These are phyloP conservation scores for Percopsis omiscomaycus DNA, from an alignment of 2,797 vertebrate genomes.

Conservation along the genomic window DNA sequence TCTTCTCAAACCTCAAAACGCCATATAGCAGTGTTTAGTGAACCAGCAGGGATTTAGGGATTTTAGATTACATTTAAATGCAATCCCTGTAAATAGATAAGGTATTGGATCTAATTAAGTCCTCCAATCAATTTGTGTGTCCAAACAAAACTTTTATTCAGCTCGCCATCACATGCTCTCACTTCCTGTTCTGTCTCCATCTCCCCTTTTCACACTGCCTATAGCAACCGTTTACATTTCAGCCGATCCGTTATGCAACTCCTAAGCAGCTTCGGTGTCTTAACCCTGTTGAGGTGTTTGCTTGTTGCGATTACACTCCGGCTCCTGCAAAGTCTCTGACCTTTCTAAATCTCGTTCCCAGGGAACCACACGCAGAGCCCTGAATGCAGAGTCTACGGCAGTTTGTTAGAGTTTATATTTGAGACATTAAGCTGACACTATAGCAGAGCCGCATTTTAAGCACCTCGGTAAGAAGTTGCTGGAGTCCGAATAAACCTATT, in stretches of 20 bases:
- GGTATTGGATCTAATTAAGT: slow-evolving; percentile 45
- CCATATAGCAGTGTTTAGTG: slow-evolving; percentile 3
- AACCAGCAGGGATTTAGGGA: slow-evolving; percentile 11
- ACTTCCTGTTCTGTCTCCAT: slow-evolving; percentile 38
- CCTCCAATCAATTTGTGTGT: slow-evolving; percentile 44
- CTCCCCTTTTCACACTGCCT: slow-evolving; percentile 9
- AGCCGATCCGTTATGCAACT: background rate
- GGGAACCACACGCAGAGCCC: slow-evolving; percentile 38
- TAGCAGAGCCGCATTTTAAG: slow-evolving; percentile 24
- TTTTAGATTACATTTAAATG: slow-evolving; percentile 23
- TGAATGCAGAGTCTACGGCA: slow-evolving; percentile 46
- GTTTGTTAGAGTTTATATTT: slow-evolving; percentile 42
- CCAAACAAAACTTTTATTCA: slow-evolving; percentile 37
- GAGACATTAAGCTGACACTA: slow-evolving; percentile 14
- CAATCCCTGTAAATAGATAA: slow-evolving; percentile 28
- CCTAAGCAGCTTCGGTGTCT: background rate
- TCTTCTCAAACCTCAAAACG: background rate
- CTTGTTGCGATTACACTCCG: background rate
- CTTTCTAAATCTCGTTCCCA: background rate
- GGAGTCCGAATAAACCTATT: too few species aligned
- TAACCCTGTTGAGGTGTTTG: too few species aligned
- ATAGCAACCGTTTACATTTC: slow-evolving; percentile 20
- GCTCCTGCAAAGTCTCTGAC: slow-evolving; percentile 10
- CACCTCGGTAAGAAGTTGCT: background rate
- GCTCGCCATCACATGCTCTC: slow-evolving; percentile 17